Conservation (phyloP, 2,113 vertebrate species). For the Aegotheles bennettii region DNA sequence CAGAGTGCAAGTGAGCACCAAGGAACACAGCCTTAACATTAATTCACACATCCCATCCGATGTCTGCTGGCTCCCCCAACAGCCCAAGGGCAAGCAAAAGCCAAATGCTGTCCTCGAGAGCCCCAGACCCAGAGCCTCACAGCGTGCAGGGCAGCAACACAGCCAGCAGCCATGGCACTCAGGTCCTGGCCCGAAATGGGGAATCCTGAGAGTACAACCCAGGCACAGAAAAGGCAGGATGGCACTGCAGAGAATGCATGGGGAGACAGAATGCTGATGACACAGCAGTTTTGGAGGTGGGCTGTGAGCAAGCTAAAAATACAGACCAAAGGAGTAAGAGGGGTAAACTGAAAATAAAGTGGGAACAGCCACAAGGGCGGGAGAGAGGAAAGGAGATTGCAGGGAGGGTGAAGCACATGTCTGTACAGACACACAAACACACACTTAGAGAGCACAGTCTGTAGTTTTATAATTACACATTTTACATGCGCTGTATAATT, state of each 20-base stretch:
- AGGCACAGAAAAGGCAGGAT: not conserved
- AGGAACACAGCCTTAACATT: not conserved
- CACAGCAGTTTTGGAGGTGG: not conserved
- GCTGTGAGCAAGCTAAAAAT: not conserved
- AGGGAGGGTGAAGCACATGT: not conserved
- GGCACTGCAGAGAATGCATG: rapidly evolving
- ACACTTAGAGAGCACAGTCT: not conserved
- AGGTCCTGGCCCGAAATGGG: rapidly evolving
- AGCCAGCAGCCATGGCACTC: rapidly evolving
- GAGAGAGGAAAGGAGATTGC: not conserved
- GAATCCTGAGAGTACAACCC: not conserved
- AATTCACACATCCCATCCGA: rapidly evolving
- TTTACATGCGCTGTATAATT: not conserved
- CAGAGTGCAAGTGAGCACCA: rapidly evolving
- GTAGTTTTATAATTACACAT: not conserved
- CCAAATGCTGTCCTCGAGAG: not conserved
- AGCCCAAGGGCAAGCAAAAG: not conserved
- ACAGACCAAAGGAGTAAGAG: not conserved
- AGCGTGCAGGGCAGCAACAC: rapidly evolving
- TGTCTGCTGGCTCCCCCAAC: not conserved
- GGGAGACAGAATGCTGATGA: not conserved
- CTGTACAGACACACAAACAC: rapidly evolving
- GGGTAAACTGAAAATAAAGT: not conserved
- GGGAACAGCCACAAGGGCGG: rapidly evolving
- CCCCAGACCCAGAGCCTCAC: not conserved